Percentiles rank a stretch among this genome's conserved stretches.
Evolutionary conservation across 2,888 invertebrate genomes (phyloP).

Genomic region (Eutolmus rufibarbis): DNA sequence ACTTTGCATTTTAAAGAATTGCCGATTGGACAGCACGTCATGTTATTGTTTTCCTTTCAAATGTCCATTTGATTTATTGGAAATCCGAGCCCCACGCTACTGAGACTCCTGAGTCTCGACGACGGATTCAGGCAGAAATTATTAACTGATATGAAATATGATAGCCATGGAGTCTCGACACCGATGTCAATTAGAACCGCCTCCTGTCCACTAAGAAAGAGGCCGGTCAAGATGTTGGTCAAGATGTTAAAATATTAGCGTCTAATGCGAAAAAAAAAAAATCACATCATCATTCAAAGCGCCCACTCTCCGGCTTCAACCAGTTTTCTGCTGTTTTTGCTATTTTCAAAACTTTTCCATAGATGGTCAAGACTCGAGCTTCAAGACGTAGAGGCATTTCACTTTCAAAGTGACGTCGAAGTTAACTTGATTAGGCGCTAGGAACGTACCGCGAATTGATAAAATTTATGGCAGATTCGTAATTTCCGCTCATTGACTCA

Average conservation of each 20-base stretch:
- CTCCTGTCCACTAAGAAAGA: background rate
- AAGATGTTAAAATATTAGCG: background rate
- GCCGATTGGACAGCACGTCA: slow-evolving; percentile 14
- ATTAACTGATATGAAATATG: slow-evolving; percentile 4
- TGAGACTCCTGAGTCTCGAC: background rate
- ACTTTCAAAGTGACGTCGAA: background rate
- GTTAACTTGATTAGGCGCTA: background rate
- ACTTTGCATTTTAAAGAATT: slow-evolving; percentile 19
- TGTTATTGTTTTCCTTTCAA: slow-evolving; percentile 33
- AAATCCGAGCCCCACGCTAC: background rate
- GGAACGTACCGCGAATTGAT: background rate
- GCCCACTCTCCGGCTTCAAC: background rate
- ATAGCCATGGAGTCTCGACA: background rate
- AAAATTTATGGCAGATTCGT: background rate
- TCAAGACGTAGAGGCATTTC: background rate
- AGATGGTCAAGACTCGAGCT: background rate
- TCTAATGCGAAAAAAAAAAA: background rate
- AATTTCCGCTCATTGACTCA: background rate
- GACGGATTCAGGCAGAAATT: background rate
- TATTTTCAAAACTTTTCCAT: background rate
- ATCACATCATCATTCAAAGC: background rate
- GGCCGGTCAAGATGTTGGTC: background rate
- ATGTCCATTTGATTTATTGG: slow-evolving; percentile 3
- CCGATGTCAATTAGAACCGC: background rate
- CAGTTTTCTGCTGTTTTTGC: background rate